Conservation (phyloP, 1,140 invertebrate species). For the Ruditapes philippinarum region DNA sequence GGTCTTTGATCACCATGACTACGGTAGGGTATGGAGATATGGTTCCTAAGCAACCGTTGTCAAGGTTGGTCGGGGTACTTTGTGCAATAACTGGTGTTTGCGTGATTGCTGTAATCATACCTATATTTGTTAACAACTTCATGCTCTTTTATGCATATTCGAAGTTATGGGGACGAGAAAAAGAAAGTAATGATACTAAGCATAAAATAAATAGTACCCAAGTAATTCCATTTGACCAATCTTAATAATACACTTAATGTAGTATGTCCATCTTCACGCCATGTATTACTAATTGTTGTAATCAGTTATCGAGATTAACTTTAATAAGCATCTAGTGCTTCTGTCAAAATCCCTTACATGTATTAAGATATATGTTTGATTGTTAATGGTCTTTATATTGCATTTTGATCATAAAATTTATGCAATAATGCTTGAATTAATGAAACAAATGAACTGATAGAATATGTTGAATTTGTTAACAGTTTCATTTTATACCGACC, state of each 20-base stretch:
- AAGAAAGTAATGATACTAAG: neutral
- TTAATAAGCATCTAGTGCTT: no score
- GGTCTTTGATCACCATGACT: slow-evolving; percentile 99
- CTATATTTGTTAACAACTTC: slow-evolving; percentile 97
- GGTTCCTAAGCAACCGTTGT: slow-evolving; percentile 71
- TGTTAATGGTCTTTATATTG: no score
- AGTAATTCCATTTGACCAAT: neutral
- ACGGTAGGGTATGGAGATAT: slow-evolving; percentile 96
- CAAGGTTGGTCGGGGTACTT: slow-evolving; percentile 91
- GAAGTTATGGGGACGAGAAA: slow-evolving; percentile 61
- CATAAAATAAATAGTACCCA: neutral
- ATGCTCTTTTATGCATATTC: slow-evolving; percentile 75
- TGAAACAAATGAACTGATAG: no score
- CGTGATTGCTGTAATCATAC: slow-evolving; percentile 95
- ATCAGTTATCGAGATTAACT: no score
- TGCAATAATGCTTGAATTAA: no score
- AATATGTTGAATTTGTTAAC: no score
- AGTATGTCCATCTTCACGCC: no score
- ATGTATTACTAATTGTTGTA: no score
- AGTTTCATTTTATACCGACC: no score
- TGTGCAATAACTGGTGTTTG: slow-evolving; percentile 95
- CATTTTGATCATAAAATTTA: no score
- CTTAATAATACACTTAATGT: neutral
- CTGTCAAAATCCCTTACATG: no score
- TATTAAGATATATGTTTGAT: no score